Evolutionary conservation across 92 coral and sea anemone species (phyloP), one percentile per base, ranked within the genome.

Genomic region (Siderastrea siderea): DNA sequence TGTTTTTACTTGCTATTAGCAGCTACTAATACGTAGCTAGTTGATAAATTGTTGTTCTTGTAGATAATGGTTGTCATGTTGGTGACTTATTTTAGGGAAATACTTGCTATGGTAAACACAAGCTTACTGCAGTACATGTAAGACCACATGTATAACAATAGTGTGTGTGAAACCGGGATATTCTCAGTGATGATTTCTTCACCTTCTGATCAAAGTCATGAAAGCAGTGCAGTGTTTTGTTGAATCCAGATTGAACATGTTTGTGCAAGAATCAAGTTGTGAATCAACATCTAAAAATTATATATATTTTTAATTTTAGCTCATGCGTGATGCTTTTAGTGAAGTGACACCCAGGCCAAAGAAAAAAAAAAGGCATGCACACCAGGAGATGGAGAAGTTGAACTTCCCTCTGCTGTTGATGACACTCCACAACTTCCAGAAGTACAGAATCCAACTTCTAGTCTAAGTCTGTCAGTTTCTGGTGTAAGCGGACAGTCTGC

Each of bases 291-390:
- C 12, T 55, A 10, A 55, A 55, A 14, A 63, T n/a, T n/a, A 2
- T 63, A 19, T 63, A 38, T 7, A 63, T 5, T 63, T 63, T 63
- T 6, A 63, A 63, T 63, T 63, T 63, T 51, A 71, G 76, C 76
- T 71, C 76, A 6, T 47, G 76, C 76, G 53, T 47, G 76, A 71
- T 71, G 76, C 76, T 51, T 17, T 38, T 5, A 13, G 6, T 19
- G 26, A 63, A 15, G 26, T 38, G 12, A 10, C 12, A 1, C 60
- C 60, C 3, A 2, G 12, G 3, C 60, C 60, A 14, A 55, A 55
- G 12, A 55, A 55, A 55, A 14, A 55, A 55, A 55, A 14, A n/a
- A n/a, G n/a, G n/a, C n/a, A n/a, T n/a, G n/a, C n/a, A 55, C 60
- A 55, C 11, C 1, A 55, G 12, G 12, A 10, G 12, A 14, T 14